phyloP scores from a whole-genome alignment of 2,797 vertebrate species.

The Sarcophilus harrisii region DNA sequence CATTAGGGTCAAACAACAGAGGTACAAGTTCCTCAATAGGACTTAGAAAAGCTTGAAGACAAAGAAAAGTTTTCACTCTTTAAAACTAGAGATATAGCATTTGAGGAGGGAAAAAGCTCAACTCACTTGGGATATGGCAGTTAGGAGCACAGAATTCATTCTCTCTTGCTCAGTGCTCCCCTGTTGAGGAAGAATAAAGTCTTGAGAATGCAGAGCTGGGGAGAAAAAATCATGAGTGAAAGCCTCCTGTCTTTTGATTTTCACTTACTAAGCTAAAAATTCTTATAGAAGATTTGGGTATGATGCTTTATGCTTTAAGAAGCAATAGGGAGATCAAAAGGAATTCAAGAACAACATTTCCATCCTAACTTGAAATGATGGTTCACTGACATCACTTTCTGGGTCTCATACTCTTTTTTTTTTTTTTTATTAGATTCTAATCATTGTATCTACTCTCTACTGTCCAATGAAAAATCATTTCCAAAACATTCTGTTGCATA shows the following conservation, averaged over 20 bases:
- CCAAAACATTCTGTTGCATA: neutral
- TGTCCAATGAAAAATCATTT: neutral
- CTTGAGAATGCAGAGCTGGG: neutral
- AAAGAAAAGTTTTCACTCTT: neutral
- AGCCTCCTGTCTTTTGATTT: neutral
- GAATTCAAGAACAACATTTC: neutral
- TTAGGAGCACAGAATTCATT: neutral
- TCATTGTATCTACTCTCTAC: neutral
- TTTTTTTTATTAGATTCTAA: neutral
- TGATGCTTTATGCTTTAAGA: neutral
- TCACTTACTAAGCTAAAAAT: neutral
- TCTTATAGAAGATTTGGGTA: neutral
- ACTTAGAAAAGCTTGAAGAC: neutral
- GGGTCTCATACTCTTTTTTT: neutral
- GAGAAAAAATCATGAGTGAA: neutral
- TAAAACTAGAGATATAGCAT: neutral
- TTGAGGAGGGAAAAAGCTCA: neutral
- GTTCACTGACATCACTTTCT: neutral
- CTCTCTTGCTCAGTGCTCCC: neutral
- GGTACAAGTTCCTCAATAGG: neutral
- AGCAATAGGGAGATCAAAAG: neutral
- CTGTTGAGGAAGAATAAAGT: neutral
- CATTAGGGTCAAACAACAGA: neutral
- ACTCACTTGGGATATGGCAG: neutral
- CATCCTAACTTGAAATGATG: neutral